phyloP scores from a whole-genome alignment of 2,888 invertebrate species.

The Dynastes tityus region DNA sequence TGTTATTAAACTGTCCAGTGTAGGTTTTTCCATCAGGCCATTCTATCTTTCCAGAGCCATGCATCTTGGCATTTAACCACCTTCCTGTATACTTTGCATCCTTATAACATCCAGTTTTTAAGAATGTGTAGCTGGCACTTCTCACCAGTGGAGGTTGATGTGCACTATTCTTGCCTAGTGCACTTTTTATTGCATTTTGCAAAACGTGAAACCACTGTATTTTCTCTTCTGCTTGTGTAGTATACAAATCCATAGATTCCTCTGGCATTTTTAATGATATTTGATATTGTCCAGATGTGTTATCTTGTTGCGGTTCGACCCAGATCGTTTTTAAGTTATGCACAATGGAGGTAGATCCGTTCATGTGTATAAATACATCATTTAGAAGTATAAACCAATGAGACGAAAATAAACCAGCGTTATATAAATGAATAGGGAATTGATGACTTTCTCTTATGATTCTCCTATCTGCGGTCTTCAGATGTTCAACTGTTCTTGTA shows the following conservation, averaged over 20 bases:
- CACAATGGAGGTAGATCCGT: constrained; percentile 77
- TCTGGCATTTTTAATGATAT: constrained; percentile 86
- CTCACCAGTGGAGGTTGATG: constrained; percentile 82
- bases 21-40: constrained; percentile 88
- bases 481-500: constrained; percentile 77
- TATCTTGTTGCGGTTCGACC: constrained; percentile 80
- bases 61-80: constrained; percentile 88
- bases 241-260: constrained; percentile 80
- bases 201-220: constrained; percentile 86
- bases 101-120: constrained; percentile 81
- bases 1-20: constrained; percentile 85
- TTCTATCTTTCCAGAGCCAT: constrained; percentile 86
- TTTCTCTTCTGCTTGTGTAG: constrained; percentile 80
- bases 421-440: constrained; percentile 79
- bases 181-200: constrained; percentile 81
- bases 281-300: constrained; percentile 76
- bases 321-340: constrained; percentile 85
- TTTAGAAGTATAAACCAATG: constrained; percentile 88
- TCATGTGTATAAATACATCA: constrained; percentile 85
- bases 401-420: constrained; percentile 82
- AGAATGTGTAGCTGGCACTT: constrained; percentile 82
- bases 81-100: constrained; percentile 86
- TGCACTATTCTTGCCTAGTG: constrained; percentile 76
- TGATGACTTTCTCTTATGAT: constrained; percentile 84
- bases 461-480: constrained; percentile 80